Percentiles rank a stretch among this genome's conserved stretches.
phyloP scores from a whole-genome alignment of 2,113 vertebrate genomes.

The Rhegmatorhina hoffmannsi region DNA sequence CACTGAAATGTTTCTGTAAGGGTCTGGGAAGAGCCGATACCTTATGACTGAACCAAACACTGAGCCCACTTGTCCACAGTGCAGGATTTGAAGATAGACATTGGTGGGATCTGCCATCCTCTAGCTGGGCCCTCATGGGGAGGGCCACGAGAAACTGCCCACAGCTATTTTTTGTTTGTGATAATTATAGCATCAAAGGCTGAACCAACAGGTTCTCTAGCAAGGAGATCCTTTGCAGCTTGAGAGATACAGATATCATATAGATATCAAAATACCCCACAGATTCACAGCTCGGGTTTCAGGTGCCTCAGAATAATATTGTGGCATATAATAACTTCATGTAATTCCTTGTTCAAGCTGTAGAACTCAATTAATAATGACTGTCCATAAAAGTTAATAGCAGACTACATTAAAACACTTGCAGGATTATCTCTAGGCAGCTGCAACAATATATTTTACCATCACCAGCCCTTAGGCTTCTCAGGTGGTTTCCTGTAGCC shows the following conservation, averaged over 20 bases:
- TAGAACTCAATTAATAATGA: constrained; percentile 34
- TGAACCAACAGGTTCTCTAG: constrained; percentile 53
- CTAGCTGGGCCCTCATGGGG: background rate
- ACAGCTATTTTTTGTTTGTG: background rate
- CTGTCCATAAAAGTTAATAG: constrained; percentile 24
- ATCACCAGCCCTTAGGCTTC: background rate
- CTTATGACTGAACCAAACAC: background rate
- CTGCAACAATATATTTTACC: background rate
- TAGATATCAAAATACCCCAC: constrained; percentile 41
- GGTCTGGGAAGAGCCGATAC: background rate
- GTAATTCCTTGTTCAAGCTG: constrained; percentile 4
- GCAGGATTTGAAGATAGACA: background rate
- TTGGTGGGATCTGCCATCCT: background rate
- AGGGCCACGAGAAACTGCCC: constrained; percentile 1
- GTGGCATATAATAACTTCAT: background rate
- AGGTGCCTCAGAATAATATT: constrained; percentile 19
- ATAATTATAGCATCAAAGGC: constrained; percentile 34
- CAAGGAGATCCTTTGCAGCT: constrained; percentile 26
- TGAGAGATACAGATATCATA: constrained; percentile 24
- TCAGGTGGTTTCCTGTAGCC: background rate
- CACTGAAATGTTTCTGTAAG: background rate
- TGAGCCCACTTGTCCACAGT: fast-evolving
- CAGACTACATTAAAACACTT: background rate
- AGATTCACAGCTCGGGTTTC: background rate
- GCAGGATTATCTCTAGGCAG: constrained; percentile 12